Evolutionary conservation across 2,797 vertebrate genomes (phyloP), one percentile per base, ranked within the genome.

Genomic region (Synanceia verrucosa): DNA sequence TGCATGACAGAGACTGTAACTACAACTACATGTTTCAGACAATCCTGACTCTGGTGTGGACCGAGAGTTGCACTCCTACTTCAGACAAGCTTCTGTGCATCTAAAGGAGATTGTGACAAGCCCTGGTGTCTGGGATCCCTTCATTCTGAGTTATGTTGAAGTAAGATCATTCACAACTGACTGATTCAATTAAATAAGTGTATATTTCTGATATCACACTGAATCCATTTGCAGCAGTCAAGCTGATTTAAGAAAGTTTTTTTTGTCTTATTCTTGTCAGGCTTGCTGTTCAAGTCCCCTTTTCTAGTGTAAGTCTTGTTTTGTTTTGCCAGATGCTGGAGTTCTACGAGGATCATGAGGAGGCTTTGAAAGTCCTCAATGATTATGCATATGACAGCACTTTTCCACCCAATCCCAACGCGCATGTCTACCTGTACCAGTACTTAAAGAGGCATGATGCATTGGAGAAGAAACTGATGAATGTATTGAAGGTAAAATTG

Each of bases 101-200:
- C 86, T 99, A 2, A 85, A 88, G 69, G 93, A 95, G 7, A 92
- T 97, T 71, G 81, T 98, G 66, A 91, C 89, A 79, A 73, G 77
- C 58, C 97, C 98, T 33, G 98, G 98, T 7, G 81, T 99, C 51
- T 99, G 97, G 98, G 97, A 99, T 73, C 86, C 93, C 13, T 99
- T 99, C 65, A 93, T 99, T 66, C 90, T 94, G 19, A 89, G 94
- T 87, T 98, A 96, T 0, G 88, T 97, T 62, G 94, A 97, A 79
- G 97, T 96, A 90, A 95, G 93, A 48, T 67, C 18, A 51, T 44
- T 55, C 7, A 21, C 18, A 26, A 18, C 19, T n/a, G 9, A 11
- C 3, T 41, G 10, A 26, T 28, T 21, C 31, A 4, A 31, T 41
- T 5, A 12, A 46, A 61, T 1, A 19, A 44, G 37, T n/a, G 2